Evolutionary conservation across 2,888 invertebrate genomes (phyloP), one percentile per base, ranked within the genome.

Genomic region (Standfussiana lucernea): DNA sequence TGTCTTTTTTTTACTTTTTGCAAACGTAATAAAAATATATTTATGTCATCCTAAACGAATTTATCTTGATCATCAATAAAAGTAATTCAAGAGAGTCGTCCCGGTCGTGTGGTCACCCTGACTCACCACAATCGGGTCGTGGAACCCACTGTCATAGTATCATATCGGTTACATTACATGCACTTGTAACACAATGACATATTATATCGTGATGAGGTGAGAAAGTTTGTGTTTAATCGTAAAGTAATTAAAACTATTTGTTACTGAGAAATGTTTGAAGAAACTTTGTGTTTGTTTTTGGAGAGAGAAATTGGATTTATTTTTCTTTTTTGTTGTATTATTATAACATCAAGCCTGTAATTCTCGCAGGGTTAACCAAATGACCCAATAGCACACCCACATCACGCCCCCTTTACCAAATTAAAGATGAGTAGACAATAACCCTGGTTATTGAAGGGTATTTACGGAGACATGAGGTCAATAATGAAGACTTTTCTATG

Each of bases 81-180:
- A 59, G 15, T 59, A 37, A 21, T 21, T 45, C 28, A 45, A 42
- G 71, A 64, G 21, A 45, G 64, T 82, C 65, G 87, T 86, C 75
- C 62, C 86, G 84, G 83, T 85, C 80, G 84, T 75, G 32, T 89
- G 89, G 88, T 83, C 88, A 87, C 89, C 90, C 87, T 79, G 77
- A 72, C 79, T 75, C 67, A 70, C 86, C 85, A 72, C 89, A 85
- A 88, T 84, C 75, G 79, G 85, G 88, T 77, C 87, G 86, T 82
- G 75, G 80, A 73, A 80, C 77, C 56, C 61, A 21, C 68, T 59
- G 75, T 62, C n/a, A 50, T 11, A 21, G 61, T 61, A 35, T 61
- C 35, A 21, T 82, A 80, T 88, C 81, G 21, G 32, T 88, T 85
- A 75, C 86, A 87, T 61, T 85, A 76, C 86, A 84, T 61, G 62